Percentiles rank a stretch among this genome's conserved stretches.
These are phyloP conservation scores for Decapterus maruadsi DNA, from an alignment of 2,797 vertebrate species.

Conservation along the genomic window DNA sequence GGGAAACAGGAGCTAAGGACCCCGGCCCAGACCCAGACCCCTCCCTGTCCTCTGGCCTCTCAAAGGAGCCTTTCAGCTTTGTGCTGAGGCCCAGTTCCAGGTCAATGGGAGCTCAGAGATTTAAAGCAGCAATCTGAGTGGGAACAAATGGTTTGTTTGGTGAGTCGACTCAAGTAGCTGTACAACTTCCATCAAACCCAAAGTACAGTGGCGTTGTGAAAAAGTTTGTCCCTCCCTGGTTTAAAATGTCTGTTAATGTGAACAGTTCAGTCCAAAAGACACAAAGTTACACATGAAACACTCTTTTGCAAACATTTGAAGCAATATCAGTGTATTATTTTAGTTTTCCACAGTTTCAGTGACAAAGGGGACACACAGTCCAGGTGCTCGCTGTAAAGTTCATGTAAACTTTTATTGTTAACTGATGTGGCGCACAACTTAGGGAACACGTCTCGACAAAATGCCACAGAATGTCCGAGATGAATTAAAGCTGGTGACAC, in stretches of 20 bases:
- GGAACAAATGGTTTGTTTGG: conserved; percentile 84
- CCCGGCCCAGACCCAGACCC: conserved; percentile 71
- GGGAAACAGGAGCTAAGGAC: conserved; percentile 83
- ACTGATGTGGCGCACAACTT: conserved; percentile 58
- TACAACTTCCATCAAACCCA: conserved; percentile 72
- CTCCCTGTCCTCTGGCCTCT: conserved; percentile 69
- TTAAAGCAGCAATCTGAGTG: conserved; percentile 76
- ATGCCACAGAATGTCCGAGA: conserved; percentile 78
- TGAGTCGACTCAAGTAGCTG: conserved; percentile 76
- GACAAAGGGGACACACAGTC: not conserved
- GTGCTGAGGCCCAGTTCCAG: conserved; percentile 78
- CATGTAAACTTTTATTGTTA: conserved; percentile 43
- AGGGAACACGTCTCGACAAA: conserved; percentile 71
- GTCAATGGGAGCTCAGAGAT: conserved; percentile 83
- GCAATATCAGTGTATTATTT: too few relatives aligned
- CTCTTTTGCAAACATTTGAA: too few relatives aligned
- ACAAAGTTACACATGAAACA: too few relatives aligned
- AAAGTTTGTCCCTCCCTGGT: too few relatives aligned
- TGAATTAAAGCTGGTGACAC: conserved; percentile 80
- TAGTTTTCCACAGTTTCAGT: too few relatives aligned
- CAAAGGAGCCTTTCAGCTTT: conserved; percentile 85
- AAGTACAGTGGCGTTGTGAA: conserved; percentile 10
- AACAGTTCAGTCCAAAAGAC: too few relatives aligned
- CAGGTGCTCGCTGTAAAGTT: conserved; percentile 53
- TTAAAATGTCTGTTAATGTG: too few relatives aligned